Percentiles rank a stretch among this genome's conserved stretches.
phyloP scores from a whole-genome alignment of 2,797 vertebrate species.

The Hydrophis major region DNA sequence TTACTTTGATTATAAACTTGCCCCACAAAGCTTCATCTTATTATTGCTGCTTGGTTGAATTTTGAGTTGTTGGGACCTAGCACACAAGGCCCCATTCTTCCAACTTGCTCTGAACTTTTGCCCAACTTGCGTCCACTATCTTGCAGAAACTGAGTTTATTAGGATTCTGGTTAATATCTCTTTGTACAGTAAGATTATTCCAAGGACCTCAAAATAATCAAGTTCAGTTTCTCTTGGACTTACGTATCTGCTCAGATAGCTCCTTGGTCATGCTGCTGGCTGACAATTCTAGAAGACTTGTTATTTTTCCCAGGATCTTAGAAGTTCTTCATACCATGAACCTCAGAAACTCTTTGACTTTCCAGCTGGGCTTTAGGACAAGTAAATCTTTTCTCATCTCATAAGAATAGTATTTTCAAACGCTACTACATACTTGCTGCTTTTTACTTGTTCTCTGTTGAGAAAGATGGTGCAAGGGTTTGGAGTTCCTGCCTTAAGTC shows the following conservation, averaged over 20 bases:
- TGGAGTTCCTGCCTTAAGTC: background rate
- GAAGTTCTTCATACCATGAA: background rate
- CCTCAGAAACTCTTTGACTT: background rate
- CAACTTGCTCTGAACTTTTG: background rate
- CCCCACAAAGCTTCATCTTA: background rate
- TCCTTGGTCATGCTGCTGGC: background rate
- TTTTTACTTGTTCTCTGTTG: background rate
- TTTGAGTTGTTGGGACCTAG: background rate
- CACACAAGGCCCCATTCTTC: background rate
- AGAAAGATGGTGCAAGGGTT: background rate
- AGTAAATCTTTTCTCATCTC: background rate
- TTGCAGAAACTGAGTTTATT: background rate
- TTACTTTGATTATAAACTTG: background rate
- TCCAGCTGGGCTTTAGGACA: background rate
- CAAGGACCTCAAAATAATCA: background rate
- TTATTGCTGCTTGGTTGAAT: background rate
- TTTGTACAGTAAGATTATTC: background rate
- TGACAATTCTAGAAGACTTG: background rate
- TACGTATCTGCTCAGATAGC: background rate
- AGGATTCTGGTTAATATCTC: background rate
- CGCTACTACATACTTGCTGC: background rate
- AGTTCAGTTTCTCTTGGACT: background rate
- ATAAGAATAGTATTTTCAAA: background rate
- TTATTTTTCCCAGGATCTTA: background rate
- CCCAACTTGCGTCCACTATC: background rate